Evolutionary conservation across 2,797 vertebrate genomes (phyloP).

Genomic region (Anniella stebbinsi): DNA sequence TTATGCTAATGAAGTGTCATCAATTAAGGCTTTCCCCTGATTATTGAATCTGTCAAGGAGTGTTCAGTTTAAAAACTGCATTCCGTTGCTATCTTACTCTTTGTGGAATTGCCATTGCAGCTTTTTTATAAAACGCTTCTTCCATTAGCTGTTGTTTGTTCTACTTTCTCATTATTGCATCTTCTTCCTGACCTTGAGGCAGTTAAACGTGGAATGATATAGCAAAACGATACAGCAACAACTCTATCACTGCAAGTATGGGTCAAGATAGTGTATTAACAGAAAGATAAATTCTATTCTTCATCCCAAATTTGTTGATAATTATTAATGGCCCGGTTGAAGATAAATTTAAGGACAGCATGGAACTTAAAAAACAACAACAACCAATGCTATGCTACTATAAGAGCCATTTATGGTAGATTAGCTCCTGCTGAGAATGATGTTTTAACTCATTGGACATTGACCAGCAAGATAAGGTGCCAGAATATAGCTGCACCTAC

Average conservation of each 20-base stretch:
- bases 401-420: conserved; percentile 39
- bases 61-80: conserved; percentile 76
- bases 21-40: conserved; percentile 86
- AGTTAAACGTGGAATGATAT: conserved; percentile 55
- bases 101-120: conserved; percentile 71
- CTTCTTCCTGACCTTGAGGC: conserved; percentile 77
- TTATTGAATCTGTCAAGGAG: conserved; percentile 86
- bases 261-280: conserved; percentile 65
- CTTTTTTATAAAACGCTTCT: conserved; percentile 74
- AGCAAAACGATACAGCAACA: conserved; percentile 55
- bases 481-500: background rate
- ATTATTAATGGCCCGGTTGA: conserved; percentile 70
- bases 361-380: conserved; percentile 56
- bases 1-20: conserved; percentile 89
- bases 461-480: conserved; percentile 12
- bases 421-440: conserved; percentile 37
- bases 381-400: background rate
- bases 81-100: conserved; percentile 74
- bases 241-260: conserved; percentile 31
- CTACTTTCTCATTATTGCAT: conserved; percentile 73
- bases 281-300: conserved; percentile 65
- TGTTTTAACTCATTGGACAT: conserved; percentile 45
- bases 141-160: conserved; percentile 74
- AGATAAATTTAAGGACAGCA: conserved; percentile 67
- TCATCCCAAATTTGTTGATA: conserved; percentile 62